Conservation (phyloP, 2,888 invertebrate species). For the Erynnis tages region DNA sequence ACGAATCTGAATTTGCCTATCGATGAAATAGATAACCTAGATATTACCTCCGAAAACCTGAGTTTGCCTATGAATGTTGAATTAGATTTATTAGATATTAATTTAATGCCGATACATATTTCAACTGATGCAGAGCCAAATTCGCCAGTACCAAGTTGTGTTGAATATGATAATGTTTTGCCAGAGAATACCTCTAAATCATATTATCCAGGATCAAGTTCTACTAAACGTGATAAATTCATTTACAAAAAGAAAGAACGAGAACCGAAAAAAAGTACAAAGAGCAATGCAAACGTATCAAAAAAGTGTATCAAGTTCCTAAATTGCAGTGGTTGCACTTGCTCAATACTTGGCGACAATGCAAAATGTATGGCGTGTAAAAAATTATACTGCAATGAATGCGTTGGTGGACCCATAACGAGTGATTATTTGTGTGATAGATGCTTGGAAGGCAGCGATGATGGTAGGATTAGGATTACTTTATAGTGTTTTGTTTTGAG, state of each 20-base stretch:
- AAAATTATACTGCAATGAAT: conserved; percentile 10
- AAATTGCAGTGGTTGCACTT: conserved; percentile 13
- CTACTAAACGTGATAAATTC: conserved; percentile 4
- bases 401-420: conserved; percentile 6
- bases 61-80: conserved; percentile 21
- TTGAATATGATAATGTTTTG: conserved; percentile 5
- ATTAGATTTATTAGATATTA: conserved; percentile 24
- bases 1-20: not conserved
- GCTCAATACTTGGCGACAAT: conserved; percentile 9
- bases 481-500: not conserved
- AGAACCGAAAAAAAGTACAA: conserved; percentile 7
- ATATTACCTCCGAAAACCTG: not conserved
- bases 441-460: conserved; percentile 5
- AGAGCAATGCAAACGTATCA: conserved; percentile 4
- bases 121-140: conserved; percentile 17
- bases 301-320: conserved; percentile 10
- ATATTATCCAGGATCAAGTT: conserved; percentile 23
- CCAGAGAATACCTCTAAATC: conserved; percentile 5
- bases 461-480: not conserved
- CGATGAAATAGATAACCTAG: not conserved
- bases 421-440: conserved; percentile 11
- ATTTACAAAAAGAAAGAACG: conserved; percentile 8
- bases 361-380: conserved; percentile 12
- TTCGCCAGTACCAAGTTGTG: not conserved
- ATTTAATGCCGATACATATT: conserved; percentile 19